phyloP scores from a whole-genome alignment of 2,113 vertebrate genomes.

The Centropus unirufus region DNA sequence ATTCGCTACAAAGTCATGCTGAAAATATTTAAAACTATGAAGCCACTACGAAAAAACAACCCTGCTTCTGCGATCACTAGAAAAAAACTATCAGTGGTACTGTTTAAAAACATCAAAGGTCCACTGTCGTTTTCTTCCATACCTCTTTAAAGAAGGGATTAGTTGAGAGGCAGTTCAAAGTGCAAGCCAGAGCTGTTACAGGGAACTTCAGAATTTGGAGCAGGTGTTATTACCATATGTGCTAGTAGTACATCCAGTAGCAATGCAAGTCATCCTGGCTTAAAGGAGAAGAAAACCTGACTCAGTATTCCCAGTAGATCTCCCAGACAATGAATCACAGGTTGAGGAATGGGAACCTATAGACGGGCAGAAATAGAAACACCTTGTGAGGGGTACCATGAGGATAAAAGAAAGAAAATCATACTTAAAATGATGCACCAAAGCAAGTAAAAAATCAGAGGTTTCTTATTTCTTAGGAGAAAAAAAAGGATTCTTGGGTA shows the following conservation, averaged over 20 bases:
- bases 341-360: neutral
- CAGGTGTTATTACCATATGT: constrained; percentile 67
- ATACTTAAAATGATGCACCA: neutral
- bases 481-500: neutral
- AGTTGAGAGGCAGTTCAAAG: constrained; percentile 64
- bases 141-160: constrained; percentile 63
- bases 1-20: constrained; percentile 6
- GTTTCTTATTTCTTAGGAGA: neutral
- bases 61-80: neutral
- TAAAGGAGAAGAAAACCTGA: constrained; percentile 63
- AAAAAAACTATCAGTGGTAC: neutral
- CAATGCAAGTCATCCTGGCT: constrained; percentile 40
- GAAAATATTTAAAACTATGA: constrained; percentile 3
- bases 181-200: constrained; percentile 50
- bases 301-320: constrained; percentile 44
- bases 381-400: constrained; percentile 7
- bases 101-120: constrained; percentile 68
- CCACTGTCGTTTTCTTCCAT: neutral
- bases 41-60: neutral
- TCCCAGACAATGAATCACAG: constrained; percentile 52
- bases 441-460: neutral
- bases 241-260: constrained; percentile 58
- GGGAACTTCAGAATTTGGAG: constrained; percentile 51
- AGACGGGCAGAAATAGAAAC: constrained; percentile 10
- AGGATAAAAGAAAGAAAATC: neutral